Base-by-base conservation (phyloP, 2,888 invertebrate genomes). In the Tachina lurida region DNA sequence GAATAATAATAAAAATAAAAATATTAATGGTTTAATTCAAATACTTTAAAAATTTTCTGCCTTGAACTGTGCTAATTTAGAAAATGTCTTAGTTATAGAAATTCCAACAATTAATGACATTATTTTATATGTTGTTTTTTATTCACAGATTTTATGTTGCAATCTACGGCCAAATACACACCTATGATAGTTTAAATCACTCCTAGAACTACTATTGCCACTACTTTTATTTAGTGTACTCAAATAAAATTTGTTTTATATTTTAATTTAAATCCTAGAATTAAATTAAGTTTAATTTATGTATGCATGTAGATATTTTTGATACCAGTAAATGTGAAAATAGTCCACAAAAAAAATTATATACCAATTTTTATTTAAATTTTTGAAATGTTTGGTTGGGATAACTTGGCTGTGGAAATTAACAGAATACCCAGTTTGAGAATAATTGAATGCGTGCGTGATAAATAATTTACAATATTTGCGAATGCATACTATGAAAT, bases 81-180 rank as follows among this genome's bases (percentile, higher is more conserved):
- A 65, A 22, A 12, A 49, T 63, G 12, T 63, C 13, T 43, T 19
- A 31, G 56, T 52, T 43, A 58, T 63, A 63, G 60, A 3, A 63
- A 56, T 22, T 49, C 63, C 31, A 43, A 31, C 13, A 78, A 70
- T 82, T 87, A 86, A 85, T 88, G 82, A 87, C 71, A 79, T 45
- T 85, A 89, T 89, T 91, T 89, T 90, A 90, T 89, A 90, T 91
- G 89, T 90, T 91, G 89, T 91, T 91, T 91, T 71, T 88, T 92
- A 89, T 92, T 91, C 91, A 90, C 91, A 92, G 91, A 92, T 91
- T 91, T 91, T 91, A 89, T 91, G 89, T 91, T 91, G 91, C 92
- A 91, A 91, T 91, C 91, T 91, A 91, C 91, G 90, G 92, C 91
- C 92, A 91, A 91, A 91, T 90, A 91, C 89, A 90, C 91, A 90